Conservation (phyloP, 2,113 vertebrate species). For the Lutjanus erythropterus region DNA sequence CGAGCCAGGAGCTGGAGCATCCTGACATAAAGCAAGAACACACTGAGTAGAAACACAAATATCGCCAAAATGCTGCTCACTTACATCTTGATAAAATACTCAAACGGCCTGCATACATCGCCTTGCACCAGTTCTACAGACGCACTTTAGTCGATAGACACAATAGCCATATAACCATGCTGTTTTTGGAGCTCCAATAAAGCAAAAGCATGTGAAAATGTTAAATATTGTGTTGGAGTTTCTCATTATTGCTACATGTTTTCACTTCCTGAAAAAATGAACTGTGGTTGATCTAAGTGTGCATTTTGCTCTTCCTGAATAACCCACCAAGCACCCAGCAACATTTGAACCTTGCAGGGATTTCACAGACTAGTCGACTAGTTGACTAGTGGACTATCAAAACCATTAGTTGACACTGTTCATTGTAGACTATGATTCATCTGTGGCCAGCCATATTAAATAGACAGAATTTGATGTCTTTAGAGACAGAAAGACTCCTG, state of each 20-base stretch:
- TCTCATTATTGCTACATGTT: conserved; percentile 1
- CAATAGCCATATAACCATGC: background rate
- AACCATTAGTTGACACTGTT: no score
- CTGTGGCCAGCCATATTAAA: no score
- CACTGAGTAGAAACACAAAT: conserved; percentile 25
- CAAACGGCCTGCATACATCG: conserved; percentile 15
- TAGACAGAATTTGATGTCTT: no score
- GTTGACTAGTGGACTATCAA: no score
- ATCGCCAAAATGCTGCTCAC: background rate
- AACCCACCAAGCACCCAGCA: no score
- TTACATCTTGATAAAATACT: background rate
- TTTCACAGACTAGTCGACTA: no score
- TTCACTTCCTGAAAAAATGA: background rate
- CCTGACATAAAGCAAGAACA: conserved; percentile 51
- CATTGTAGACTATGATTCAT: no score
- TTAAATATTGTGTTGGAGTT: background rate
- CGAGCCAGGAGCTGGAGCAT: conserved; percentile 55
- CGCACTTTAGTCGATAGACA: background rate
- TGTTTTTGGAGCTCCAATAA: conserved; percentile 67
- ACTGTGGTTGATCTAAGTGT: background rate
- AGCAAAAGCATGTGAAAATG: conserved; percentile 50
- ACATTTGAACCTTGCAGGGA: no score
- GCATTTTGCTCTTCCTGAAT: no score
- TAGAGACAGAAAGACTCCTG: no score
- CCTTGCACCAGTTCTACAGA: conserved; percentile 14